Conservation (phyloP, 1,140 invertebrate genomes). For the Thrips palmi region DNA sequence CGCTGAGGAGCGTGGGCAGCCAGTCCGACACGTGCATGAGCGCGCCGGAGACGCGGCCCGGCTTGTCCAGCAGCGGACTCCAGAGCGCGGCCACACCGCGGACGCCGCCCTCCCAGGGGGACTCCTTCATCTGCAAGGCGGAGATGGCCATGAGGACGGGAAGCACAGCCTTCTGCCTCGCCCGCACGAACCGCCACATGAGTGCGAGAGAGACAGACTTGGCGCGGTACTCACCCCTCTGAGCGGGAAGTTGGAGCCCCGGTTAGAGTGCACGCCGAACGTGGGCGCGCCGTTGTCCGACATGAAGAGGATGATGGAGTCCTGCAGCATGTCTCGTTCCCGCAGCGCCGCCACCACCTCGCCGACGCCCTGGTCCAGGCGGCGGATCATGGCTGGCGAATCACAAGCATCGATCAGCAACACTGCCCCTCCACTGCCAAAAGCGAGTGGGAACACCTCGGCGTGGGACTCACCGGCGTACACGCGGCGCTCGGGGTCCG, state of each 20-base stretch:
- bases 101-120: constrained; percentile 73
- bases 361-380: constrained; percentile 69
- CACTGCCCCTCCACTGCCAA: background rate
- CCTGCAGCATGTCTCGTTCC: constrained; percentile 41
- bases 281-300: constrained; percentile 69
- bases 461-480: constrained; percentile 55
- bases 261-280: constrained; percentile 45
- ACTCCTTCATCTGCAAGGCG: constrained; percentile 43
- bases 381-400: constrained; percentile 63
- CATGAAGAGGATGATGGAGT: constrained; percentile 56
- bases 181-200: background rate
- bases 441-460: too few relatives aligned
- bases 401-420: background rate
- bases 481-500: constrained; percentile 45
- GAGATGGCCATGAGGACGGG: constrained; percentile 6
- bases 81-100: constrained; percentile 59
- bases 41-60: constrained; percentile 42
- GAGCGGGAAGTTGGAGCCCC: constrained; percentile 73
- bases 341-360: constrained; percentile 49
- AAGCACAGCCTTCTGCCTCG: background rate
- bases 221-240: constrained; percentile 50
- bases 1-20: constrained; percentile 59
- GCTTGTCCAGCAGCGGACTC: constrained; percentile 42
- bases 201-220: too few relatives aligned
- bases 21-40: constrained; percentile 73